Evolutionary conservation across 2,888 invertebrate genomes (phyloP), one percentile per base, ranked within the genome.

Genomic region (Rhogogaster chlorosoma): DNA sequence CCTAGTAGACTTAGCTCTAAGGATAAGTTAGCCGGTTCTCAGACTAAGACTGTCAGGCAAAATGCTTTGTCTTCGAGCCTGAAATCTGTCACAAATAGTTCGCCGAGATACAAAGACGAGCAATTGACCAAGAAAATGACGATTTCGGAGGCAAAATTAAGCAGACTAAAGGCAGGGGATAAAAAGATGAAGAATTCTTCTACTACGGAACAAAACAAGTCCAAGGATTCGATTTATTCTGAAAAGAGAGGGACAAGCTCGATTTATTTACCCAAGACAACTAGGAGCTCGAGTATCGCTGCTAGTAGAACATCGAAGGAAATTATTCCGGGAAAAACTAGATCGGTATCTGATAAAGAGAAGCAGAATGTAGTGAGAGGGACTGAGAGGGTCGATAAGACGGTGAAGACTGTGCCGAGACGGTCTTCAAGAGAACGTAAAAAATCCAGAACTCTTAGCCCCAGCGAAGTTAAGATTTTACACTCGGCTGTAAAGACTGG

Each of bases 371-470:
- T 36, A 26, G 22, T 29, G 4, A 32, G 61, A 53, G 53, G n/a
- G n/a, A 36, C 83, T 64, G 84, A 85, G 26, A 78, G n/a, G n/a
- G 36, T 15, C 32, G 29, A 38, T 64, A 80, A 85, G 70, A 64
- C 67, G 10, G 83, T 2, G 5, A 42, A 71, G 53, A 70, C 32
- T 18, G 29, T 84, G 15, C 71, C 83, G n/a, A 86, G 87, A 64
- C 84, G 87, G 83, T 86, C 84, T 6, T 89, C 88, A n/a, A 89
- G 87, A 84, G 91, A 90, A 85, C 89, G 91, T 10, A 91, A 87
- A 86, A 89, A 88, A 85, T 92, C 93, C 2, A 89, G 92, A 84
- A 92, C 91, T n/a, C 86, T 93, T 26, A 93, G 92, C 86, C 93
- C 93, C 4, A 91, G 91, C 84, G 93, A 93, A 87, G 88, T 93